These are phyloP conservation scores for Desmophyllum pertusum DNA, from an alignment of 92 coral and sea anemone genomes.

Conservation along the genomic window DNA sequence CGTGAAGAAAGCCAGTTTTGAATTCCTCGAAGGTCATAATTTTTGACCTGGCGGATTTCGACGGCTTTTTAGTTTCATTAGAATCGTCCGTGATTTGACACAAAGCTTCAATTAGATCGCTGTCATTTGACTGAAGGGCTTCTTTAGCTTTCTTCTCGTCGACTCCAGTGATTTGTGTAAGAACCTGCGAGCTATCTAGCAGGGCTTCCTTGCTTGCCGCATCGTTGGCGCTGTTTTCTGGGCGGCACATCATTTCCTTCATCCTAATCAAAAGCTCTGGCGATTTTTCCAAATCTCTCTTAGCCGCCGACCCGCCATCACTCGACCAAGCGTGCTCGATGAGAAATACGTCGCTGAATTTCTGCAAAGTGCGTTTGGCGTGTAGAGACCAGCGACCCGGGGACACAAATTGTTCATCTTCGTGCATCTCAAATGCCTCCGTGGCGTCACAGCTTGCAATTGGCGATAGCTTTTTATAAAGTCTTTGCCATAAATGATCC, in stretches of 20 bases:
- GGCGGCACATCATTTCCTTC: constrained; percentile 60
- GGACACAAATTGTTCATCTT: constrained; percentile 39
- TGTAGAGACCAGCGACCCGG: constrained; percentile 59
- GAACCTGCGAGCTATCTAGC: constrained; percentile 60
- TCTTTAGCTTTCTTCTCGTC: constrained; percentile 63
- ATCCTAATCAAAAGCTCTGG: constrained; percentile 66
- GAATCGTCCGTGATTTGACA: constrained; percentile 62
- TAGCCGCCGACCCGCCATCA: constrained; percentile 73
- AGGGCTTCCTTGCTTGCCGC: constrained; percentile 23
- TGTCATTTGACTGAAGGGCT: constrained; percentile 49
- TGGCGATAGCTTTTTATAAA: constrained; percentile 70
- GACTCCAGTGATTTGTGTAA: constrained; percentile 58
- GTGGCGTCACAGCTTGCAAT: constrained; percentile 51
- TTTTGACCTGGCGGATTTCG: constrained; percentile 51
- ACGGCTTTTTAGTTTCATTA: constrained; percentile 47
- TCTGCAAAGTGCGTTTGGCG: constrained; percentile 60
- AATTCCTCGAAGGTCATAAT: constrained; percentile 75
- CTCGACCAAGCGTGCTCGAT: constrained; percentile 82
- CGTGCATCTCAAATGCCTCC: constrained; percentile 68
- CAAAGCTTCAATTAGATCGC: constrained; percentile 79
- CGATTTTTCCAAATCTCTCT: constrained; percentile 60
- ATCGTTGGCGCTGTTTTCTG: constrained; percentile 29
- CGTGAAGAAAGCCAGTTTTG: constrained; percentile 76
- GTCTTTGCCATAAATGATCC: constrained; percentile 71
- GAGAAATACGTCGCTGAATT: constrained; percentile 70